Percentiles rank a stretch among this genome's conserved stretches.
Evolutionary conservation across 2,113 vertebrate genomes (phyloP).

Genomic region (Paradisaea rubra): DNA sequence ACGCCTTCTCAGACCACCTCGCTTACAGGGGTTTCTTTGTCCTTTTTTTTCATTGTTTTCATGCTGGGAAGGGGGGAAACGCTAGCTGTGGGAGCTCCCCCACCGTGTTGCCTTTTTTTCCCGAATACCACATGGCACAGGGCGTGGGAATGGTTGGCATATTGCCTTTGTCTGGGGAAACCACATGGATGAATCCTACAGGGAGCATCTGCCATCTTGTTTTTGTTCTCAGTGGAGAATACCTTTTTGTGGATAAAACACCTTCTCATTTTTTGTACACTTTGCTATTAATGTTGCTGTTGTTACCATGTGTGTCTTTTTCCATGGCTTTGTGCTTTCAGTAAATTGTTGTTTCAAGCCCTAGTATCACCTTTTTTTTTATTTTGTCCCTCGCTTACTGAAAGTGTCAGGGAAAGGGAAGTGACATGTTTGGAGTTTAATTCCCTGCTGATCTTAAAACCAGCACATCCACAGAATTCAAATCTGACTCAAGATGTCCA

Average conservation of each 20-base stretch:
- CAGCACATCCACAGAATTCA: not conserved
- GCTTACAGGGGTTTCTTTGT: not conserved
- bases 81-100: not conserved
- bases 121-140: not conserved
- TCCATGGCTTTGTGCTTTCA: not conserved
- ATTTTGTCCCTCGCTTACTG: not conserved
- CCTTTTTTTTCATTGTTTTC: not conserved
- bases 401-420: not conserved
- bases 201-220: not conserved
- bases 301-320: not conserved
- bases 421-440: not conserved
- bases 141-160: not conserved
- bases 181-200: rapidly evolving
- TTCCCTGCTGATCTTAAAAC: not conserved
- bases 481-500: not conserved
- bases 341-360: not conserved
- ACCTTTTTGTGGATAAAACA: not conserved
- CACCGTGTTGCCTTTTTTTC: not conserved
- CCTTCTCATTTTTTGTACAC: not conserved
- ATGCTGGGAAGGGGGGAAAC: not conserved
- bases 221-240: not conserved
- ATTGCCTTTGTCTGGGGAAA: not conserved
- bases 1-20: not conserved
- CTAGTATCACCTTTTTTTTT: not conserved
- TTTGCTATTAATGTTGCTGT: not conserved